A percentile compares a stretch with the other conserved stretches of the same genome.
These are phyloP conservation scores for Peromyscus leucopus DNA, from an alignment of 2,113 vertebrate species.

Conservation along the genomic window DNA sequence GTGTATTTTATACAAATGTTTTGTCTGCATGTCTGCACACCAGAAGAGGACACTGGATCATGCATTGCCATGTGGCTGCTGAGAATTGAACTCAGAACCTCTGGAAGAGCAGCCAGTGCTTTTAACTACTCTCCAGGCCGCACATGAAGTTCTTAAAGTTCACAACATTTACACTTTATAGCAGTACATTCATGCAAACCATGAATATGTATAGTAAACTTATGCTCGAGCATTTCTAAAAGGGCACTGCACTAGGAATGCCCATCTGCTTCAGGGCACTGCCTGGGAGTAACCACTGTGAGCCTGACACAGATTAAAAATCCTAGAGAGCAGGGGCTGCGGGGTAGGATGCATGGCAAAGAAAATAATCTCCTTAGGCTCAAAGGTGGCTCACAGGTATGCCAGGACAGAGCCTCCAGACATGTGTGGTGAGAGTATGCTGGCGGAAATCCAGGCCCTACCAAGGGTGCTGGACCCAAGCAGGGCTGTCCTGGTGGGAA, in stretches of 20 bases:
- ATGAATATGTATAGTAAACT: neutral
- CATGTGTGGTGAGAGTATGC: neutral
- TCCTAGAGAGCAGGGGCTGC: conserved; percentile 59
- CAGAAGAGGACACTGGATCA: neutral
- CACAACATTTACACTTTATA: neutral
- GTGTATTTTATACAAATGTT: neutral
- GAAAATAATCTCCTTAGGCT: neutral
- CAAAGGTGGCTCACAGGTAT: neutral
- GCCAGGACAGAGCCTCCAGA: neutral
- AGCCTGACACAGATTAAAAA: conserved; percentile 14
- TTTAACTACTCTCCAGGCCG: neutral
- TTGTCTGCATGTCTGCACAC: neutral
- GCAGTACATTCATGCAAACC: neutral
- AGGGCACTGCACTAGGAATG: neutral
- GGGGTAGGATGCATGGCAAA: neutral
- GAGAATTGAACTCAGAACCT: neutral
- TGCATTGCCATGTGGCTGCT: neutral
- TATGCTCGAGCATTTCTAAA: neutral
- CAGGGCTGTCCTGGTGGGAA: neutral
- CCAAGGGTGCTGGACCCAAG: neutral
- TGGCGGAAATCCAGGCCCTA: neutral
- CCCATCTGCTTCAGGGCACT: neutral
- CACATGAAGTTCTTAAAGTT: neutral
- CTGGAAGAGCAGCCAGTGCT: neutral
- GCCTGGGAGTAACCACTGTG: neutral